Base-by-base conservation (phyloP, 2,113 vertebrate species). In the Bos javanicus region DNA sequence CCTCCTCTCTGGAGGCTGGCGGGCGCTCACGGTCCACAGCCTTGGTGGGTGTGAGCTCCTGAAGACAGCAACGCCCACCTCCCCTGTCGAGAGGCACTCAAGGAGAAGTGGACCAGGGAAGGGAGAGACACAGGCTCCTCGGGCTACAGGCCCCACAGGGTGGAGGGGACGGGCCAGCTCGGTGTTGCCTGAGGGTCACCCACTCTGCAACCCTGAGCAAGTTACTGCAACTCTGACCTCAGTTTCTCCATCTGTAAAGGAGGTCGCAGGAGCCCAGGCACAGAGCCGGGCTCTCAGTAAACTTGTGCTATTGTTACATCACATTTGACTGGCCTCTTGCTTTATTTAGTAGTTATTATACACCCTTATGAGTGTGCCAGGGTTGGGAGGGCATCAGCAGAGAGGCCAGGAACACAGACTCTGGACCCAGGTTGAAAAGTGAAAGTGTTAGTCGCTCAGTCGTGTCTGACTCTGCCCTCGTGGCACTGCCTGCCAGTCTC, bases 121-220 rank as follows among this genome's bases (percentile, higher is more conserved):
- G 23, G n/a, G 36, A 76, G 26, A 76, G n/a, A 26, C 28, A 4
- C 7, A 21, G 33, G 23, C 71, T 43, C 48, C 10, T 67, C 26
- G 25, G 21, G 80, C 57, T 25, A 1, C 2, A 0, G 30, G 54
- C 9, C 90, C 48, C 16, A 9, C 0, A 1, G 26, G 39, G 19
- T 4, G 5, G 26, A 36, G 39, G 33, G 14, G 33, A 39, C 1
- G 13, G 54, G 25, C 26, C 50, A n/a, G 36, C 25, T 39, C 10
- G 17, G 1, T 19, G 56, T 15, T 7, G 13, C n/a, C 50, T 62
- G 80, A 48, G 56, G 39, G 33, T 62, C 59, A 23, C 81, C 26
- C 3, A 10, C 82, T 91, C 67, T 36, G 48, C 12, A 50, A 56
- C 46, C 10, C 87, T 39, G 28, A 54, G 28, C 67, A 71, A 59